These are phyloP conservation scores for Rhamphomyia laevipes DNA, from an alignment of 2,888 invertebrate species.

Conservation along the genomic window DNA sequence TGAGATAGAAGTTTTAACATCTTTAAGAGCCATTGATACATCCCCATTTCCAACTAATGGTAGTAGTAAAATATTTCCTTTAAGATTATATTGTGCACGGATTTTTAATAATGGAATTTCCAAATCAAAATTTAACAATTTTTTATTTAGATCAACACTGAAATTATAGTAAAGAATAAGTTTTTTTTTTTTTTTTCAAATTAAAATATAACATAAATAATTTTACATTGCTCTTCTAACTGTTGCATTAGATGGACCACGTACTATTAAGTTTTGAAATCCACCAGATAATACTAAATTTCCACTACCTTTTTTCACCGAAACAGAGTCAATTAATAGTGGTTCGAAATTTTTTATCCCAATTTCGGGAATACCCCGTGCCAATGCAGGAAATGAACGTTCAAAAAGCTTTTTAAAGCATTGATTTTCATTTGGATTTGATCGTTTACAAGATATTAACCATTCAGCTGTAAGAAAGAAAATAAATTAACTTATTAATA, in stretches of 20 bases:
- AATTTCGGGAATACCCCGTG: conserved; percentile 47
- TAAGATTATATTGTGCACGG: conserved; percentile 45
- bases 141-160: conserved; percentile 42
- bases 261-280: conserved; percentile 42
- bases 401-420: conserved; percentile 43
- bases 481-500: background rate
- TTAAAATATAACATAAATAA: background rate
- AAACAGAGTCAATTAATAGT: conserved; percentile 41
- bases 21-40: conserved; percentile 41
- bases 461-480: conserved; percentile 40
- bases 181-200: background rate
- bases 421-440: conserved; percentile 41
- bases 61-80: conserved; percentile 45
- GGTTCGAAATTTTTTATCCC: conserved; percentile 48
- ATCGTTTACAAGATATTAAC: conserved; percentile 41
- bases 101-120: conserved; percentile 43
- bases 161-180: conserved; percentile 8
- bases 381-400: conserved; percentile 44
- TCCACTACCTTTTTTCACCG: conserved; percentile 44
- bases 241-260: conserved; percentile 47
- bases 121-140: conserved; percentile 43
- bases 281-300: conserved; percentile 43
- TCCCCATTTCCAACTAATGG: conserved; percentile 46
- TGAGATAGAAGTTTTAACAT: conserved; percentile 42
- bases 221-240: conserved; percentile 30